Evolutionary conservation across 1,140 invertebrate genomes (phyloP).

Genomic region (Cylas formicarius): DNA sequence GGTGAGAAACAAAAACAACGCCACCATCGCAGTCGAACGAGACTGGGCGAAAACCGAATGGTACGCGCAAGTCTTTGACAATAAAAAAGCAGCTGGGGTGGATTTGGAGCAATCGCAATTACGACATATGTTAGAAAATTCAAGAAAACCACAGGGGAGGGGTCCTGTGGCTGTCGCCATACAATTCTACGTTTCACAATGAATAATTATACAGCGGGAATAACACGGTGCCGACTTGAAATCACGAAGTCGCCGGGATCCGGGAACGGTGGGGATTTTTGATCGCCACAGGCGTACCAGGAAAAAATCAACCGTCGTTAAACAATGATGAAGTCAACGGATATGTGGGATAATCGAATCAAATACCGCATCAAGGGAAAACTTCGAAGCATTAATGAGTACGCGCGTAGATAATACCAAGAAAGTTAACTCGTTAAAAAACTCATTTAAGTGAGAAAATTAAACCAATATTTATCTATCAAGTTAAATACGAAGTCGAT

Average conservation of each 20-base stretch:
- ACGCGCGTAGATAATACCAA: background rate
- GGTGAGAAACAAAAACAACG: too few relatives aligned
- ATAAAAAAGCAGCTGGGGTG: slow-evolving; percentile 31
- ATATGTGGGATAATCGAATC: background rate
- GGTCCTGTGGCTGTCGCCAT: slow-evolving; percentile 27
- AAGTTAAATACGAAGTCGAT: too few relatives aligned
- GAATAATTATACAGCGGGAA: slow-evolving; percentile 29
- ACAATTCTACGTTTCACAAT: slow-evolving; percentile 25
- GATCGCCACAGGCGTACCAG: slow-evolving; percentile 14
- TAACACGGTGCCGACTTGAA: slow-evolving; percentile 19
- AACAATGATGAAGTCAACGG: background rate
- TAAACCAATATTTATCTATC: too few relatives aligned
- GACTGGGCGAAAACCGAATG: too few relatives aligned
- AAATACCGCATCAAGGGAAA: background rate
- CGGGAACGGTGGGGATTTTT: slow-evolving; percentile 18
- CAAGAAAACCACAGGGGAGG: slow-evolving; percentile 34
- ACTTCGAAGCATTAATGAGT: too few relatives aligned
- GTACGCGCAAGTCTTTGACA: slow-evolving; percentile 17
- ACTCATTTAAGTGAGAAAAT: too few relatives aligned
- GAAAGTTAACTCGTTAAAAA: background rate
- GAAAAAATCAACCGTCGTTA: background rate
- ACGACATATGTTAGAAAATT: slow-evolving; percentile 35
- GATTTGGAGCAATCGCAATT: slow-evolving; percentile 29
- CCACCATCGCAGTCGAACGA: too few relatives aligned
- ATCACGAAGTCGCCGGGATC: slow-evolving; percentile 16